Conservation (phyloP, 2,797 vertebrate genomes). For the Heliangelus exortis region DNA sequence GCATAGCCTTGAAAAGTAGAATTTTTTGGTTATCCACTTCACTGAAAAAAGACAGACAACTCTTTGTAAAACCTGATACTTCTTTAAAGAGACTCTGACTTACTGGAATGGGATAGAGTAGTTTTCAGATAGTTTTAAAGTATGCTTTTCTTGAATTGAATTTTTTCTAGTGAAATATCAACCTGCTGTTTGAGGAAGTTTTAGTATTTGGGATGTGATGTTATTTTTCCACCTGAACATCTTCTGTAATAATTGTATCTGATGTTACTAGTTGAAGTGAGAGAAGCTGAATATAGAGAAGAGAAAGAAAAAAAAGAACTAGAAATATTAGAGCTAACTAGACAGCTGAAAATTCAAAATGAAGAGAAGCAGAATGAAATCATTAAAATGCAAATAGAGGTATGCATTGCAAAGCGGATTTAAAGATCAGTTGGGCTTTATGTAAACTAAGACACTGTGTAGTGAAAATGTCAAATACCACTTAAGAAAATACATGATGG, state of each 20-base stretch:
- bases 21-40: neutral
- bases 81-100: neutral
- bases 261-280: constrained; percentile 73
- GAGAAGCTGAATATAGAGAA: constrained; percentile 74
- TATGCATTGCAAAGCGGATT: constrained; percentile 53
- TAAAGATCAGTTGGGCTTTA: neutral
- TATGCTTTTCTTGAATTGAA: neutral
- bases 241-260: neutral
- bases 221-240: neutral
- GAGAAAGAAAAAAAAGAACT: constrained; percentile 80
- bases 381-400: constrained; percentile 92
- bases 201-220: neutral
- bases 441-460: neutral
- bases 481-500: neutral
- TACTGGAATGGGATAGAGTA: neutral
- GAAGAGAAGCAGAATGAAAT: constrained; percentile 89
- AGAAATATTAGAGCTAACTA: constrained; percentile 84
- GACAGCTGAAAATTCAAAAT: constrained; percentile 85
- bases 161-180: neutral
- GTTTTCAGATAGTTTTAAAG: neutral
- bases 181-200: neutral
- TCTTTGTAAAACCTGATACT: neutral
- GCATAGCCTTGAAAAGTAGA: neutral
- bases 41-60: neutral
- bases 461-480: neutral